Conservation (phyloP, 2,888 invertebrate genomes). For the Lypha dubia region DNA sequence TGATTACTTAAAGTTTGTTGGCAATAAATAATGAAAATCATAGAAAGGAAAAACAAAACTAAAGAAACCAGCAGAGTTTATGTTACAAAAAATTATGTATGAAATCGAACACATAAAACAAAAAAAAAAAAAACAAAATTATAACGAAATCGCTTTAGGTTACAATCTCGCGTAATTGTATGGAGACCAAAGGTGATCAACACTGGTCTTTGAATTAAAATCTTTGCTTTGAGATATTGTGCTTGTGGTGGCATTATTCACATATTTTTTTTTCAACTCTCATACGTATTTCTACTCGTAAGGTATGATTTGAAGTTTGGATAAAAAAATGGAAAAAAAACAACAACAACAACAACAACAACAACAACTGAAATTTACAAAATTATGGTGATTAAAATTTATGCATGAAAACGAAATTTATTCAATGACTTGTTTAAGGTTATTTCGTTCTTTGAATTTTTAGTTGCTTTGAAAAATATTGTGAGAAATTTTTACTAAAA, state of each 20-base stretch:
- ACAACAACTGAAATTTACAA: conserved; percentile 16
- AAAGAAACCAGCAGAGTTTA: conserved; percentile 16
- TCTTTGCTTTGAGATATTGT: not conserved
- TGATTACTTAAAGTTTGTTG: conserved; percentile 16
- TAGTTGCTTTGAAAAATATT: not conserved
- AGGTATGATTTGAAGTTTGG: not conserved
- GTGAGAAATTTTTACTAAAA: conserved; percentile 46
- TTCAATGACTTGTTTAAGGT: conserved; percentile 38
- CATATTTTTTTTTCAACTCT: not conserved
- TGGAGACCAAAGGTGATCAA: conserved; percentile 55
- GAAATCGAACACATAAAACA: conserved; percentile 26
- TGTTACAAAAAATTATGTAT: conserved; percentile 44
- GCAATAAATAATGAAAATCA: conserved; percentile 26
- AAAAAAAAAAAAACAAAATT: conserved; percentile 25
- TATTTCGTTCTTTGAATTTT: conserved; percentile 33
- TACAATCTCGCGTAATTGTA: conserved; percentile 53
- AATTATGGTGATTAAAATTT: conserved; percentile 39
- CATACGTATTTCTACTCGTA: not conserved
- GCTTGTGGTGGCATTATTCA: conserved; percentile 25
- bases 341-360: no score
- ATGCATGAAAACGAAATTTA: conserved; percentile 47
- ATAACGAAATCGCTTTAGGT: conserved; percentile 33
- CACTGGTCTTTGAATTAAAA: conserved; percentile 39
- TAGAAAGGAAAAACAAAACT: not conserved
- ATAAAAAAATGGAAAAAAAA: not conserved